phyloP scores from a whole-genome alignment of 2,888 invertebrate species.

The Andrena minutula region DNA sequence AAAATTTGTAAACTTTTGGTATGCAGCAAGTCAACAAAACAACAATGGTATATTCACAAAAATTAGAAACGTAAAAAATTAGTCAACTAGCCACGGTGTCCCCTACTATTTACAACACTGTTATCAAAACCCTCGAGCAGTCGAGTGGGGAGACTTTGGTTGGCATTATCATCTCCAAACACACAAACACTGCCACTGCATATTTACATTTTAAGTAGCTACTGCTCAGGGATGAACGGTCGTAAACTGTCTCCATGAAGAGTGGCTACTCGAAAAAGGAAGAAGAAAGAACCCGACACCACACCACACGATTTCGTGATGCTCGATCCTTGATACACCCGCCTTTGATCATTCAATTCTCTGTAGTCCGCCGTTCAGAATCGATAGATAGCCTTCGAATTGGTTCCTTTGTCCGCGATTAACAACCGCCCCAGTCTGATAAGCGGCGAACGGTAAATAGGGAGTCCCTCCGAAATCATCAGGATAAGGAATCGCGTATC shows the following conservation, averaged over 20 bases:
- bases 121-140: conserved; percentile 21
- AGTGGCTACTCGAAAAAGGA: background rate
- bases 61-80: no score
- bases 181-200: conserved; percentile 31
- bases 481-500: background rate
- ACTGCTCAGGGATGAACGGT: conserved; percentile 2
- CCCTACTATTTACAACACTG: conserved; percentile 31
- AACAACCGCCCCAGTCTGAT: no score
- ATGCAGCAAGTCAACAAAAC: no score
- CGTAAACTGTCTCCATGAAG: background rate
- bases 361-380: background rate
- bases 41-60: no score
- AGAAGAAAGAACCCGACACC: background rate
- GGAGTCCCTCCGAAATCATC: no score
- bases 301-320: background rate
- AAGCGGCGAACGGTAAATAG: no score
- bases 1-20: no score
- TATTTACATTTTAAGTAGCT: conserved; percentile 52
- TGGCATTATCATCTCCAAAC: conserved; percentile 47
- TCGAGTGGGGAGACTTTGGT: conserved; percentile 15
- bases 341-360: background rate
- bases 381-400: no score
- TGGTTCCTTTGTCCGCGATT: no score
- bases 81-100: no score
- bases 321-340: background rate